phyloP scores from a whole-genome alignment of 2,797 vertebrate genomes.

The Danio kyathit region DNA sequence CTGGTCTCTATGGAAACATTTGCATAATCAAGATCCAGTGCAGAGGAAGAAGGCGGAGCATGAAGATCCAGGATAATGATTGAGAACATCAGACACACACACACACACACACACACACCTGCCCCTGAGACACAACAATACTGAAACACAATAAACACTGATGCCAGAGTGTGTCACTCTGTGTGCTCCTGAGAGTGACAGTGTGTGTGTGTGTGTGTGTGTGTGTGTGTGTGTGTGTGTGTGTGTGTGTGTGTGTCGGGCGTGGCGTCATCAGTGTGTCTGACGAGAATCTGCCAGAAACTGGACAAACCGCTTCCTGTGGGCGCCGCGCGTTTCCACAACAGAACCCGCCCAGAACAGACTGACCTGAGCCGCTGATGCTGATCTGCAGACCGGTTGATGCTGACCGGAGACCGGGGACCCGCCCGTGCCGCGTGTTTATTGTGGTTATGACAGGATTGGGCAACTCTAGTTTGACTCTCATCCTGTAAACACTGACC shows the following conservation, averaged over 20 bases:
- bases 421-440: not conserved
- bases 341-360: not conserved
- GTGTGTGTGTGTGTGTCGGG: not conserved
- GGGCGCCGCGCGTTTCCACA: not conserved
- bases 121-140: too few relatives aligned
- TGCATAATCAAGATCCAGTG: conserved; percentile 65
- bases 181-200: too few relatives aligned
- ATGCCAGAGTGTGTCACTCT: too few relatives aligned
- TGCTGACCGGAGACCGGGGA: not conserved
- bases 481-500: not conserved
- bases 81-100: too few relatives aligned
- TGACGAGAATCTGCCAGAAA: not conserved
- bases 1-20: conserved; percentile 71
- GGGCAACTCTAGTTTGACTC: not conserved
- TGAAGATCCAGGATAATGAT: conserved; percentile 9
- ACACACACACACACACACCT: too few relatives aligned
- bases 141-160: too few relatives aligned
- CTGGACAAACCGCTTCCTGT: conserved; percentile 29
- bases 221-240: too few relatives aligned
- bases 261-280: not conserved
- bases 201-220: too few relatives aligned
- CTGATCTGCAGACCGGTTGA: not conserved
- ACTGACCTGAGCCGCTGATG: not conserved
- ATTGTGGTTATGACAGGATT: not conserved
- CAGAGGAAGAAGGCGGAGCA: conserved; percentile 56